phyloP scores from a whole-genome alignment of 2,113 vertebrate genomes.

The Eclectus roratus region DNA sequence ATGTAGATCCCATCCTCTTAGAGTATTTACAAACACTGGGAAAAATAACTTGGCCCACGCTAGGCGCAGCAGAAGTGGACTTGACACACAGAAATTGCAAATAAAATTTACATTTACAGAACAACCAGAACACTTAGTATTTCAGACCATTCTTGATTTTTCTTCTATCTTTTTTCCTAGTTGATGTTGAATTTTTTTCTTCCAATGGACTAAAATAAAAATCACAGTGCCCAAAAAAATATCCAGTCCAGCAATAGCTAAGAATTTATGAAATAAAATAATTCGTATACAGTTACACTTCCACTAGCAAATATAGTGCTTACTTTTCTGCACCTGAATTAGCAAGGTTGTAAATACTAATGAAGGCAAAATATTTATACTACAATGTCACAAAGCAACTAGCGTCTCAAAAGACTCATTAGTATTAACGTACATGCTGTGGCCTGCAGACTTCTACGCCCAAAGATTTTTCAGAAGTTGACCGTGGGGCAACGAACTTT shows the following conservation, averaged over 20 bases:
- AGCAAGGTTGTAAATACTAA: neutral
- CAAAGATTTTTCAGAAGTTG: neutral
- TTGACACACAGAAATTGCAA: neutral
- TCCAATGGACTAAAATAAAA: neutral
- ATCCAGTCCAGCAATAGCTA: neutral
- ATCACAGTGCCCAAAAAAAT: neutral
- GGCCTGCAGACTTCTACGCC: fast-evolving
- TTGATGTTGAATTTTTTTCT: neutral
- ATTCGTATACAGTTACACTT: neutral
- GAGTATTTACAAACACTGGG: neutral
- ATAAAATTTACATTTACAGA: neutral
- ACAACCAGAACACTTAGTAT: neutral
- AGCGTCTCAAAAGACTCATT: neutral
- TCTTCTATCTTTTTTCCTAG: neutral
- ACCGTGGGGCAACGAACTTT: neutral
- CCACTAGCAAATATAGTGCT: neutral
- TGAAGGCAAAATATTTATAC: neutral
- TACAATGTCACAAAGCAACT: neutral
- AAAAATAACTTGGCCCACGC: neutral
- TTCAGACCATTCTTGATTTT: neutral
- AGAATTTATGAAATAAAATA: neutral
- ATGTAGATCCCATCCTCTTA: neutral
- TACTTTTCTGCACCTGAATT: neutral
- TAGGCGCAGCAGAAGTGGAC: neutral
- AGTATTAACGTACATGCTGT: neutral